Conservation (phyloP, 2,888 invertebrate genomes). For the Protonemura montana region DNA sequence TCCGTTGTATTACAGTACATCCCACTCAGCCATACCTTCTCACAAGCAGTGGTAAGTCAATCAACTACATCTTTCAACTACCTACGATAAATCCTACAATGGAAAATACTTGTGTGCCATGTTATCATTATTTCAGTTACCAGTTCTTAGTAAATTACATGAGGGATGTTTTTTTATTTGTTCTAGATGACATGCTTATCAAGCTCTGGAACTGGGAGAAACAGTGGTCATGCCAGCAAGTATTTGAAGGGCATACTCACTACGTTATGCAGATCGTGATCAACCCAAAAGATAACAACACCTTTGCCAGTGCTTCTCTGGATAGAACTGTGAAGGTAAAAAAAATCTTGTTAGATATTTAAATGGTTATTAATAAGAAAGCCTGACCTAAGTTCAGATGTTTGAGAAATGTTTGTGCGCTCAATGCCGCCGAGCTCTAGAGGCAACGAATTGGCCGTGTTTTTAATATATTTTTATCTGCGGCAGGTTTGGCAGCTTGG, state of each 20-base stretch:
- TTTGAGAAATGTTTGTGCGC: no score
- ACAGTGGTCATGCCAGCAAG: conserved; percentile 96
- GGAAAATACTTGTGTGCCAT: not conserved
- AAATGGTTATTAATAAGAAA: not conserved
- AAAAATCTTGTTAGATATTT: not conserved
- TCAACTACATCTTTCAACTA: not conserved
- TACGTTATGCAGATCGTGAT: conserved; percentile 99
- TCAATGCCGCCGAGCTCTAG: no score
- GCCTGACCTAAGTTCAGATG: no score
- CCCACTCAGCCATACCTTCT: conserved; percentile 97
- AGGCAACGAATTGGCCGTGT: not conserved
- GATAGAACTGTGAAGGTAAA: conserved; percentile 93
- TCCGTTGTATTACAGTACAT: conserved; percentile 94
- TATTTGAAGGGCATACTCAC: conserved; percentile 98
- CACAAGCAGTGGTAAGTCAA: conserved; percentile 88
- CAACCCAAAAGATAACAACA: conserved; percentile 99
- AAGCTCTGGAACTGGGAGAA: conserved; percentile 99
- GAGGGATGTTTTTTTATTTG: not conserved
- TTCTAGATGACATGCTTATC: conserved; percentile 93
- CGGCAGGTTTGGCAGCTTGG: conserved; percentile 92
- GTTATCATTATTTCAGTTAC: not conserved
- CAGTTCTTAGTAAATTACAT: not conserved
- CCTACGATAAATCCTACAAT: no score
- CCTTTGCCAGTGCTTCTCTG: conserved; percentile 98
- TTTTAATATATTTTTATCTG: not conserved